These are phyloP conservation scores for Vulpes ferrilata DNA, from an alignment of 2,113 vertebrate genomes.

Conservation along the genomic window DNA sequence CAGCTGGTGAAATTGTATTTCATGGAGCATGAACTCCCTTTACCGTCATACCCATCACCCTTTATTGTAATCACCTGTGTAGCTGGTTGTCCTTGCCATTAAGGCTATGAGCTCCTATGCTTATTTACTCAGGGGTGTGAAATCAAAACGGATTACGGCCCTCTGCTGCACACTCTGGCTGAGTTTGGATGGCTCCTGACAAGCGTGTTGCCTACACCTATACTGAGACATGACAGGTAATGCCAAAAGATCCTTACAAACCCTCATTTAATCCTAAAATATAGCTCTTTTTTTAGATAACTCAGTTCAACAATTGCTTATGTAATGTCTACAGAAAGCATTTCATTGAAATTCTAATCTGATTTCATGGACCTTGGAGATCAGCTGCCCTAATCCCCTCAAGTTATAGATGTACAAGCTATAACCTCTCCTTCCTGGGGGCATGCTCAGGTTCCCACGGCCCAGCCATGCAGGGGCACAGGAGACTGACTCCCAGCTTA, in stretches of 20 bases:
- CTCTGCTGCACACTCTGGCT: constrained; percentile 96
- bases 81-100: not conserved
- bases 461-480: not conserved
- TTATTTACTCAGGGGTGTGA: constrained; percentile 91
- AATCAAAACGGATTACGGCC: constrained; percentile 97
- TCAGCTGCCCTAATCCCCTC: not conserved
- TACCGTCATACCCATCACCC: not conserved
- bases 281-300: not conserved
- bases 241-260: not conserved
- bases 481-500: not conserved
- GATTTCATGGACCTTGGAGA: not conserved
- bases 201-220: constrained; percentile 95
- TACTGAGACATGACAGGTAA: constrained; percentile 97
- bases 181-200: constrained; percentile 99
- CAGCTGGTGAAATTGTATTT: not conserved
- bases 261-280: not conserved
- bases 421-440: not conserved
- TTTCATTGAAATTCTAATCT: not conserved
- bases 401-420: not conserved
- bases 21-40: not conserved
- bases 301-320: not conserved
- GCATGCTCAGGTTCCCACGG: not conserved
- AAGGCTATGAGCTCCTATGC: constrained; percentile 5
- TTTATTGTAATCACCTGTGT: not conserved
- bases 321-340: not conserved